Percentiles rank a stretch among this genome's conserved stretches.
Conservation (phyloP, 2,797 vertebrate species). For the Odontamblyopus lacepedii region DNA sequence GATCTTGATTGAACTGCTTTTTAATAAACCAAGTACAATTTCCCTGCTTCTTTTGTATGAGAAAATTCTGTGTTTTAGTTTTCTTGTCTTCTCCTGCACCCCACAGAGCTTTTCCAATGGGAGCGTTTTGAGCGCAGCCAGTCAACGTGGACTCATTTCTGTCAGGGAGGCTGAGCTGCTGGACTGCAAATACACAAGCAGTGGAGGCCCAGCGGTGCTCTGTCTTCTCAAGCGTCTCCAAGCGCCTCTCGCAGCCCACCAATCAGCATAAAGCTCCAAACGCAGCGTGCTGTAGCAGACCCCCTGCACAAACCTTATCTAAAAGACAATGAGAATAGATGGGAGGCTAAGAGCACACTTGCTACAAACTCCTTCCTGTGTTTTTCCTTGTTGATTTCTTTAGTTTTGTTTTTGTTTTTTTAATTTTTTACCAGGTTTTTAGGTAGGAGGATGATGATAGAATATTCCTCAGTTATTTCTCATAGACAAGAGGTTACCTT, state of each 20-base stretch:
- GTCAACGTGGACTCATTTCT: slow-evolving; percentile 55
- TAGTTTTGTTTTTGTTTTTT: background rate
- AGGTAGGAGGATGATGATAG: too few species aligned
- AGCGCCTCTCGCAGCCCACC: slow-evolving; percentile 54
- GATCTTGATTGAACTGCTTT: background rate
- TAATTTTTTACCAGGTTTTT: background rate
- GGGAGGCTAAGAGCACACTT: slow-evolving; percentile 43
- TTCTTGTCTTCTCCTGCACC: slow-evolving; percentile 25
- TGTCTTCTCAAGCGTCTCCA: slow-evolving; percentile 53
- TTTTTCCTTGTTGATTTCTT: background rate
- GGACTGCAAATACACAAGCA: slow-evolving; percentile 49
- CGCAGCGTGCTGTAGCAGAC: slow-evolving; percentile 27
- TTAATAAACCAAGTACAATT: slow-evolving; percentile 2
- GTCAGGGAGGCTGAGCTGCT: slow-evolving; percentile 47
- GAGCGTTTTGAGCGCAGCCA: slow-evolving; percentile 39
- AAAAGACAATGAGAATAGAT: slow-evolving; percentile 50
- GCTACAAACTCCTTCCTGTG: slow-evolving; percentile 32
- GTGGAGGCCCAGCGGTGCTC: slow-evolving; percentile 48
- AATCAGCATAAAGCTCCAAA: slow-evolving; percentile 54
- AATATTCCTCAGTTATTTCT: too few species aligned
- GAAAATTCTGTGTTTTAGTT: background rate
- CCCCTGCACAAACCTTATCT: slow-evolving; percentile 55
- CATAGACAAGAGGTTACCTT: too few species aligned
- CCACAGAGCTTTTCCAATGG: slow-evolving; percentile 26
- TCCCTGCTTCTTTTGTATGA: background rate